Percentiles rank a stretch among this genome's conserved stretches.
These are phyloP conservation scores for Glareola pratincola DNA, from an alignment of 2,113 vertebrate species.

Conservation along the genomic window DNA sequence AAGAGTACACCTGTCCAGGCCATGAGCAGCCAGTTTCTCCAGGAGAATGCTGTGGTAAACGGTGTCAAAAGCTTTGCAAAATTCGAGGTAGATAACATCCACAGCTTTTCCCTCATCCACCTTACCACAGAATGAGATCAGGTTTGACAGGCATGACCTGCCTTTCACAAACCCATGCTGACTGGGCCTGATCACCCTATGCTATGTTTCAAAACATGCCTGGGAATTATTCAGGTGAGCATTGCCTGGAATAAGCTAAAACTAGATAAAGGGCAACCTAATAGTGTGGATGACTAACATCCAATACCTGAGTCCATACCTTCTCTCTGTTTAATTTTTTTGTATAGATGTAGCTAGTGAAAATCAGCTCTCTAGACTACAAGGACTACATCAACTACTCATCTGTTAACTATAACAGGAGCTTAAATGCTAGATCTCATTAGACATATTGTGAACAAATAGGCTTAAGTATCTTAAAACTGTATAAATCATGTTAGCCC, in stretches of 20 bases:
- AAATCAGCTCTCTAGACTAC: neutral
- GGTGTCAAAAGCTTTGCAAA: no score
- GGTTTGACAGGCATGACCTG: no score
- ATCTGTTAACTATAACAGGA: neutral
- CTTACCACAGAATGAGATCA: no score
- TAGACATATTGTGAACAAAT: neutral
- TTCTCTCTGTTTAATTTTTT: neutral
- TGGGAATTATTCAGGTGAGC: neutral
- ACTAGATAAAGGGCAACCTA: rapidly evolving
- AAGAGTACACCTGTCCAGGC: no score
- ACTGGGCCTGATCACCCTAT: no score
- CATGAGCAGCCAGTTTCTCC: no score
- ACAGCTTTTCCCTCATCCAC: no score
- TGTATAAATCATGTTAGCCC: neutral
- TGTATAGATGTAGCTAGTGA: neutral
- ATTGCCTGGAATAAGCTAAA: neutral
- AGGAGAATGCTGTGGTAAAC: no score
- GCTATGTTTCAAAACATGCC: neutral
- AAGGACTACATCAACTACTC: neutral
- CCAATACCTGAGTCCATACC: neutral
- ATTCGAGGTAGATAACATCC: no score
- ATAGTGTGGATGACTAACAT: neutral
- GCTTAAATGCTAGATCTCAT: neutral
- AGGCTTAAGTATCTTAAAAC: neutral
- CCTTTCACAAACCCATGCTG: no score